These are phyloP conservation scores for Drosophila nr. fundita DNA, from an alignment of 2,888 invertebrate genomes.

Conservation along the genomic window DNA sequence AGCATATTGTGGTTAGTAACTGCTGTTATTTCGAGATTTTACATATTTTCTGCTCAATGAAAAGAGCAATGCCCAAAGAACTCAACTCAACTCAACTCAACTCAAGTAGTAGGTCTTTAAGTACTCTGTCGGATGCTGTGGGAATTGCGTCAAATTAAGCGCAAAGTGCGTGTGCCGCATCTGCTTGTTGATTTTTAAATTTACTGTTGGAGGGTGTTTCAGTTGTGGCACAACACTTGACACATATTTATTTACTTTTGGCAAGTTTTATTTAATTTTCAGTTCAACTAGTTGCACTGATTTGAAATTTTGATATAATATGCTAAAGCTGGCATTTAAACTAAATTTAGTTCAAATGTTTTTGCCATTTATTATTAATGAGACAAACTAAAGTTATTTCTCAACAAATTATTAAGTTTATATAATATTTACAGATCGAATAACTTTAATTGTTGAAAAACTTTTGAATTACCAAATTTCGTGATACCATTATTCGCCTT, in stretches of 20 bases:
- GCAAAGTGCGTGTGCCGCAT: slow-evolving; percentile 64
- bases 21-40: slow-evolving; percentile 10
- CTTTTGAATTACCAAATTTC: background rate
- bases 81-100: slow-evolving; percentile 20
- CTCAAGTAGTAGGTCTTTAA: slow-evolving; percentile 18
- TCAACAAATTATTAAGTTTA: background rate
- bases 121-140: slow-evolving; percentile 22
- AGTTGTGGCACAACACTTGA: background rate
- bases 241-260: background rate
- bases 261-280: background rate
- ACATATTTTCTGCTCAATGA: slow-evolving; percentile 7
- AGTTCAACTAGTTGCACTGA: background rate
- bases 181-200: slow-evolving; percentile 3
- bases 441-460: background rate
- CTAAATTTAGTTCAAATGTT: background rate
- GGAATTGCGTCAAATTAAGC: slow-evolving; percentile 75
- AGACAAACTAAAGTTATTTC: background rate
- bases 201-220: background rate
- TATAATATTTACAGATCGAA: background rate
- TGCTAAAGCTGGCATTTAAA: background rate
- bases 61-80: slow-evolving; percentile 14
- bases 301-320: background rate
- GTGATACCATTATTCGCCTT: background rate
- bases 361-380: background rate
- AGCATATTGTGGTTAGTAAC: slow-evolving; percentile 28